Evolutionary conservation across 2,113 vertebrate species (phyloP).

Genomic region (Sceloporus undulatus): DNA sequence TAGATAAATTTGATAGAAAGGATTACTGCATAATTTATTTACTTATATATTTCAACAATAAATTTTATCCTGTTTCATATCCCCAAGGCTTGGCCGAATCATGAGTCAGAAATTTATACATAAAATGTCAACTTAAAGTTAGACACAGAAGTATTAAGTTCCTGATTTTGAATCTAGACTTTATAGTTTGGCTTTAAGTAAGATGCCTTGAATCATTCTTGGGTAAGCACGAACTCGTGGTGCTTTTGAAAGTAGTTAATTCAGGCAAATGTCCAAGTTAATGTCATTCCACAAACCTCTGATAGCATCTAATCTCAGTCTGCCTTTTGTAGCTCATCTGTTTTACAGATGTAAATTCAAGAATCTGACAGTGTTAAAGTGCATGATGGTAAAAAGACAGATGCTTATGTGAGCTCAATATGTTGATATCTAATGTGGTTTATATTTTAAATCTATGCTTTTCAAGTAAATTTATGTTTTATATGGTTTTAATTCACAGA

Average conservation of each 20-base stretch:
- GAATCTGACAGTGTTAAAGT: background rate
- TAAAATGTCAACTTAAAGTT: conserved; percentile 24
- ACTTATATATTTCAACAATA: conserved; percentile 29
- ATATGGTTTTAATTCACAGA: too few relatives aligned
- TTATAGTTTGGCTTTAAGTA: background rate
- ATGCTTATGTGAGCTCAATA: background rate
- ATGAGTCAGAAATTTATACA: conserved; percentile 10
- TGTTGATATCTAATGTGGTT: background rate
- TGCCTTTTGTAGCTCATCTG: too few relatives aligned
- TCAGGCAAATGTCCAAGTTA: background rate
- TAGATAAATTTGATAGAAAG: conserved; percentile 29
- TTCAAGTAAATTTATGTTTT: too few relatives aligned
- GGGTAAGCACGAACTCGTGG: background rate
- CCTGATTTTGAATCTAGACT: conserved; percentile 9
- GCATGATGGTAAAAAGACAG: background rate
- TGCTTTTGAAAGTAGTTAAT: background rate
- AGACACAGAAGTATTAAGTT: background rate
- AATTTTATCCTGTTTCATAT: background rate
- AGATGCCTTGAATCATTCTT: background rate
- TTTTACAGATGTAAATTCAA: background rate
- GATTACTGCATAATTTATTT: conserved; percentile 35
- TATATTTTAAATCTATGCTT: too few relatives aligned
- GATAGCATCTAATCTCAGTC: too few relatives aligned
- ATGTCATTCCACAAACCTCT: too few relatives aligned
- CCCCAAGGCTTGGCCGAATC: background rate